Evolutionary conservation across 2,113 vertebrate species (phyloP).

Genomic region (Uropsilus gracilis): DNA sequence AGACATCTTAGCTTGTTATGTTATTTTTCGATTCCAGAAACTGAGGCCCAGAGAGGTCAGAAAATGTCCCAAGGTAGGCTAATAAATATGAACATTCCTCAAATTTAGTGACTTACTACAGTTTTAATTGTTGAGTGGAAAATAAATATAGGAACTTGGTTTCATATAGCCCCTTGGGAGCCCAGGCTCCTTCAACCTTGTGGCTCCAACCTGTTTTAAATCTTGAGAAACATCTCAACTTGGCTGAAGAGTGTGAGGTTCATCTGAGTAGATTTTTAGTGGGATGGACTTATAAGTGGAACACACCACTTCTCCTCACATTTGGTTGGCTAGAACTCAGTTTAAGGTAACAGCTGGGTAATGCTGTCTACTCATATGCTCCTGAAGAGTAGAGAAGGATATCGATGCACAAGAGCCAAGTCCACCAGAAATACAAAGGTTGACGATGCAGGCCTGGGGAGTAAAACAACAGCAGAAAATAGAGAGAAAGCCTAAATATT

Average conservation of each 20-base stretch:
- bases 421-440: not conserved
- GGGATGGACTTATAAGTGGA: too few relatives aligned
- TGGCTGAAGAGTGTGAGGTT: not conserved
- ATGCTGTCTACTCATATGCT: fast-evolving
- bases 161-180: not conserved
- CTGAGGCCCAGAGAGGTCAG: not conserved
- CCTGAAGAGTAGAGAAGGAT: not conserved
- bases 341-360: not conserved
- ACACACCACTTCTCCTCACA: not conserved
- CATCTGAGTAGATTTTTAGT: fast-evolving
- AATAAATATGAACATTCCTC: not conserved
- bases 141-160: not conserved
- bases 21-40: not conserved
- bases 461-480: not conserved
- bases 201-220: not conserved
- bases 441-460: not conserved
- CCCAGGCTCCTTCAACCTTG: not conserved
- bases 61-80: not conserved
- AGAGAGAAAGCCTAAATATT: too few relatives aligned
- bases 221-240: not conserved
- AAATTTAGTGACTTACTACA: not conserved
- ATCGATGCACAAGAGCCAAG: fast-evolving
- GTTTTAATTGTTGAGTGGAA: not conserved
- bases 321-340: not conserved
- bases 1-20: too few relatives aligned